Percentiles rank a stretch among this genome's conserved stretches.
phyloP scores from a whole-genome alignment of 2,113 vertebrate species.

The Baryphthengus martii region DNA sequence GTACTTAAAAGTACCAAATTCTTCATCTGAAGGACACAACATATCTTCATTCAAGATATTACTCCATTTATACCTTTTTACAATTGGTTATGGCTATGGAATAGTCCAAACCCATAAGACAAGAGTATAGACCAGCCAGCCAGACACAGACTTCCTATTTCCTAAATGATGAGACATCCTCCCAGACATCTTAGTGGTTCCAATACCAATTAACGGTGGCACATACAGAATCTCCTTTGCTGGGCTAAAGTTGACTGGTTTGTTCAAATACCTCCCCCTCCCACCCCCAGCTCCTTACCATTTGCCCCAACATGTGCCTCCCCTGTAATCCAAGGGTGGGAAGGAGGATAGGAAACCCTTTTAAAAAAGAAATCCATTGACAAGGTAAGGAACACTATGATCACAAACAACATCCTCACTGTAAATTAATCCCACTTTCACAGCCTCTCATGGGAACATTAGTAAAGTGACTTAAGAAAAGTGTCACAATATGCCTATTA shows the following conservation, averaged over 20 bases:
- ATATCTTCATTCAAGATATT: neutral
- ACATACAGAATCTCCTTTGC: neutral
- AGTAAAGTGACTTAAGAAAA: neutral
- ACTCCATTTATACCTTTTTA: neutral
- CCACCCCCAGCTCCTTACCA: neutral
- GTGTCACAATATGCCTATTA: neutral
- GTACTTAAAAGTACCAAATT: neutral
- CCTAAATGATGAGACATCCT: neutral
- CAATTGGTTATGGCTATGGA: neutral
- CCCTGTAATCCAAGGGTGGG: neutral
- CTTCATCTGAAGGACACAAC: neutral
- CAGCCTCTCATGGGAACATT: neutral
- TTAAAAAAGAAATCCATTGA: neutral
- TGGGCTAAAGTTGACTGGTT: neutral
- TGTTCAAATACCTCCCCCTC: neutral
- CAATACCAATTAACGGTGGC: accelerated
- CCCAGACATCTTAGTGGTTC: neutral
- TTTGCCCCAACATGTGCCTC: accelerated
- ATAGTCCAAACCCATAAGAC: neutral
- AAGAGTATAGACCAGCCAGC: neutral
- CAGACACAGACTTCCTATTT: neutral
- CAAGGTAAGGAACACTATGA: neutral
- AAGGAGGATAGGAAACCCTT: neutral
- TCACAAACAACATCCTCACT: neutral
- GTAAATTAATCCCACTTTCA: neutral